These are phyloP conservation scores for Lanius ludovicianus DNA, from an alignment of 2,113 vertebrate species.

Conservation along the genomic window DNA sequence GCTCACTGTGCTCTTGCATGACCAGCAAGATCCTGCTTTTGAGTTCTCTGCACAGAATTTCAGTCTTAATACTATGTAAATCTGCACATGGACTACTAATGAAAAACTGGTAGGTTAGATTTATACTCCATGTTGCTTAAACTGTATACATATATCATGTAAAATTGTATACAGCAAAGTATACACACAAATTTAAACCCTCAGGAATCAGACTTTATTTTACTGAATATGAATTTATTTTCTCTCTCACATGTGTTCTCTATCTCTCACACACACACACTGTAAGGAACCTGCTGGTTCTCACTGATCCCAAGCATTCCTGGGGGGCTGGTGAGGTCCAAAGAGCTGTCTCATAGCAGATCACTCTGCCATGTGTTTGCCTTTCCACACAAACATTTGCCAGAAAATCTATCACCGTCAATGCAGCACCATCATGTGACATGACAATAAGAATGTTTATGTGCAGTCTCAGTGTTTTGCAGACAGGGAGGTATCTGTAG, in stretches of 20 bases:
- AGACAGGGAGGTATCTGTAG: background rate
- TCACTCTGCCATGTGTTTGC: background rate
- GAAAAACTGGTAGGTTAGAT: background rate
- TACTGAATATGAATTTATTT: background rate
- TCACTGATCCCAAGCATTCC: background rate
- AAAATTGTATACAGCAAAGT: background rate
- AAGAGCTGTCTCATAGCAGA: background rate
- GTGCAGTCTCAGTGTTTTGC: background rate
- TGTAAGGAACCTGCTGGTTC: background rate
- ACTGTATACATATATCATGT: background rate
- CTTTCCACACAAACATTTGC: conserved; percentile 29
- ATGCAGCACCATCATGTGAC: conserved; percentile 22
- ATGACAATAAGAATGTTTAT: conserved; percentile 18
- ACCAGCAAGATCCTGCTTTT: background rate
- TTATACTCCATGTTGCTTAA: background rate
- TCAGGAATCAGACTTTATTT: background rate
- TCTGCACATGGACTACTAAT: background rate
- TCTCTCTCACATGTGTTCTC: background rate
- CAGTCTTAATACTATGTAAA: background rate
- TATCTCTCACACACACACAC: background rate
- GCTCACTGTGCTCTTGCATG: background rate
- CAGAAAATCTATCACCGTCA: conserved; percentile 24
- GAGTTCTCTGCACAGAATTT: background rate
- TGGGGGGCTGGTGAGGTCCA: background rate
- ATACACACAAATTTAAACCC: background rate